Conservation (phyloP, 2,888 invertebrate genomes). For the Hylaea fasciaria region DNA sequence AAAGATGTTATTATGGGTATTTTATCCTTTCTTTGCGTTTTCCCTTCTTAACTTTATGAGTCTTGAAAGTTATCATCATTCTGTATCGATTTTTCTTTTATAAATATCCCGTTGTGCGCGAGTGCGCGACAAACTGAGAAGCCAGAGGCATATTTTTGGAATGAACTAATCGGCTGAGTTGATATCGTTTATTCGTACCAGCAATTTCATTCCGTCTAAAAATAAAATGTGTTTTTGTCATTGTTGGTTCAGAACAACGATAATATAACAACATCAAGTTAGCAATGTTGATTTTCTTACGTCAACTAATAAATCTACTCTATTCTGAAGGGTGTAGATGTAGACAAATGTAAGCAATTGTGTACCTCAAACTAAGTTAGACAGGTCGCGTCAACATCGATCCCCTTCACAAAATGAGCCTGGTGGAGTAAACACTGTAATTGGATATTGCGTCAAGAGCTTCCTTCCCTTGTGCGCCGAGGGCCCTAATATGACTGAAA, state of each 20-base stretch:
- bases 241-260: background rate
- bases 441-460: conserved; percentile 52
- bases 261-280: background rate
- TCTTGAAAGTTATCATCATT: conserved; percentile 13
- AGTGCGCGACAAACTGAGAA: background rate
- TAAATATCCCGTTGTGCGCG: conserved; percentile 20
- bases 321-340: conserved; percentile 35
- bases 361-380: conserved; percentile 44
- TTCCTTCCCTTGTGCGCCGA: conserved; percentile 47
- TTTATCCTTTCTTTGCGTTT: conserved; percentile 18
- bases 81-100: conserved; percentile 17
- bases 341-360: conserved; percentile 41
- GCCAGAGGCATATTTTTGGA: background rate
- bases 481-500: conserved; percentile 37
- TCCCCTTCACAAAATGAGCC: conserved; percentile 57
- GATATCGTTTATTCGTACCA: background rate
- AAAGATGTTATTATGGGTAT: conserved; percentile 28
- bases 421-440: conserved; percentile 59
- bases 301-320: conserved; percentile 11
- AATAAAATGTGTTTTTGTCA: background rate
- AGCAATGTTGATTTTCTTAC: conserved; percentile 1
- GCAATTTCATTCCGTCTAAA: background rate
- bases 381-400: conserved; percentile 52
- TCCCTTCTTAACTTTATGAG: conserved; percentile 18
- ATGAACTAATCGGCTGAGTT: background rate